Conservation (phyloP, 2,113 vertebrate genomes). For the Saguinus imperator region DNA sequence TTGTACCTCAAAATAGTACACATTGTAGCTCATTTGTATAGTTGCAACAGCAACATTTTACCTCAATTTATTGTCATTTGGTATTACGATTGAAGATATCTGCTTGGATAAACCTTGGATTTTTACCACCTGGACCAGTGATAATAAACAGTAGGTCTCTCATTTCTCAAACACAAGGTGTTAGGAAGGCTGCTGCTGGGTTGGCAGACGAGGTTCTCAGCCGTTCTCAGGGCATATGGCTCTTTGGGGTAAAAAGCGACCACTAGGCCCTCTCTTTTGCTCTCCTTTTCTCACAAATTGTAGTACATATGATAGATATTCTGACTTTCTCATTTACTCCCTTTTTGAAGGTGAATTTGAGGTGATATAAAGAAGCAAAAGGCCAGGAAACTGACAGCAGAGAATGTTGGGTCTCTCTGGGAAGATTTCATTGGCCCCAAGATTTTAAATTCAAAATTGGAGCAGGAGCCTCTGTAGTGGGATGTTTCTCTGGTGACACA, state of each 20-base stretch:
- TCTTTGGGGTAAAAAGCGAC: neutral
- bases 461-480: neutral
- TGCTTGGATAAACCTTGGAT: slow-evolving; percentile 4
- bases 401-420: neutral
- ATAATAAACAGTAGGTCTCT: slow-evolving; percentile 34
- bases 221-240: neutral
- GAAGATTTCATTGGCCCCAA: neutral
- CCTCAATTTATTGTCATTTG: neutral
- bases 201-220: neutral
- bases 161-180: neutral
- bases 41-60: neutral
- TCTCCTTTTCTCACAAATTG: neutral
- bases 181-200: neutral
- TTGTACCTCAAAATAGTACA: neutral
- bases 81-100: neutral
- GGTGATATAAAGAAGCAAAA: neutral
- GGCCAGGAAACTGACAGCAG: neutral
- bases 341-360: neutral
- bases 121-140: slow-evolving; percentile 44
- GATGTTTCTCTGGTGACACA: neutral
- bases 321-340: neutral
- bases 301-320: neutral
- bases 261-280: neutral
- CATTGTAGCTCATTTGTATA: neutral
- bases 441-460: neutral